These are phyloP conservation scores for Ceratoteleas bidentatus DNA, from an alignment of 1,140 invertebrate genomes.

Conservation along the genomic window DNA sequence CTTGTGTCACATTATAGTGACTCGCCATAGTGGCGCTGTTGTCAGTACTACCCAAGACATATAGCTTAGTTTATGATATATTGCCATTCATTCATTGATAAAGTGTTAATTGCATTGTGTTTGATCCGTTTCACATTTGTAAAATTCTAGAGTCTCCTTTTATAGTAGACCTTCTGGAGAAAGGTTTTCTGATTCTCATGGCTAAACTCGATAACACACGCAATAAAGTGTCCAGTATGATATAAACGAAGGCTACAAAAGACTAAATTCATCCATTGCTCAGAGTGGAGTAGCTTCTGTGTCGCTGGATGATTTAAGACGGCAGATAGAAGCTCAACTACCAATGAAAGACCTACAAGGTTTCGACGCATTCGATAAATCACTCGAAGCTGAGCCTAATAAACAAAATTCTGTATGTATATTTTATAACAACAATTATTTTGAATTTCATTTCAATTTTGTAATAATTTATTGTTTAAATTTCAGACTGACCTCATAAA, in stretches of 20 bases:
- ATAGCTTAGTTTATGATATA: no score
- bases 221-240: constrained; percentile 22
- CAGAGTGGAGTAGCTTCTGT: not conserved
- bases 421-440: not conserved
- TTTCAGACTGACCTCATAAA: constrained; percentile 9
- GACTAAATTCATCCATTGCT: constrained; percentile 20
- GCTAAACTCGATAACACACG: constrained; percentile 10
- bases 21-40: no score
- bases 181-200: constrained; percentile 11
- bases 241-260: constrained; percentile 10
- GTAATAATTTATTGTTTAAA: not conserved
- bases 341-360: not conserved
- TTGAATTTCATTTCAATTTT: not conserved
- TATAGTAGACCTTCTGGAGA: constrained; percentile 2
- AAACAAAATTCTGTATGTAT: constrained; percentile 9
- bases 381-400: not conserved
- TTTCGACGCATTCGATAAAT: constrained; percentile 11
- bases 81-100: no score
- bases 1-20: no score
- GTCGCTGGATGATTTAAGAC: constrained; percentile 11
- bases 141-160: not conserved
- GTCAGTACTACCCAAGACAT: no score
- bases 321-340: constrained; percentile 1
- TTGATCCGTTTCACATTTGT: no score
- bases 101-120: no score